These are phyloP conservation scores for Phataginus tricuspis DNA, from an alignment of 2,797 vertebrate genomes.

Conservation along the genomic window DNA sequence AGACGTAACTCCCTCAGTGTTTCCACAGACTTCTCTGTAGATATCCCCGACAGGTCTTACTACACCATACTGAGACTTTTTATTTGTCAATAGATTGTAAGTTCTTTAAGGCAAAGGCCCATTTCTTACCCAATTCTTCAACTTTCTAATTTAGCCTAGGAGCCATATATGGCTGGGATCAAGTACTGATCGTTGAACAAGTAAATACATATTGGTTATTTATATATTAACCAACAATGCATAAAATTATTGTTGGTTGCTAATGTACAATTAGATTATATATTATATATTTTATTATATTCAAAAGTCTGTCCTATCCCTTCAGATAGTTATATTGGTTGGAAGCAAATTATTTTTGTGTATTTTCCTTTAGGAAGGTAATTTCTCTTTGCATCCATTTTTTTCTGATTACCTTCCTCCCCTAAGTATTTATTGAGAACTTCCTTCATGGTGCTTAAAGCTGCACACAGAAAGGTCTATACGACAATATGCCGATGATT, in stretches of 20 bases:
- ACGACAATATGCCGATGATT: not conserved
- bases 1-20: not conserved
- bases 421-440: not conserved
- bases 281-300: not conserved
- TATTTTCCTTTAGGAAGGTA: not conserved
- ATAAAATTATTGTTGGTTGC: not conserved
- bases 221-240: too few species aligned
- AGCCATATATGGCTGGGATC: not conserved
- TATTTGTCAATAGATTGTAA: not conserved
- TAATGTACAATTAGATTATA: not conserved
- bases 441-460: not conserved
- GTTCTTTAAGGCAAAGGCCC: not conserved
- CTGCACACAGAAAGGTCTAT: not conserved
- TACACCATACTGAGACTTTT: not conserved
- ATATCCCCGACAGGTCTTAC: not conserved
- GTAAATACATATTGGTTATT: not conserved
- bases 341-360: not conserved
- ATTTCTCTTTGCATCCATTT: not conserved
- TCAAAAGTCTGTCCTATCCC: not conserved
- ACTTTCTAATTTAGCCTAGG: not conserved
- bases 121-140: not conserved
- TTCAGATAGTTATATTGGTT: not conserved
- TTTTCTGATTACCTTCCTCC: not conserved
- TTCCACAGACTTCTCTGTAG: not conserved
- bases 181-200: not conserved